Percentiles rank a stretch among this genome's conserved stretches.
Evolutionary conservation across 2,113 vertebrate species (phyloP).

Genomic region (Pseudorasbora parva): DNA sequence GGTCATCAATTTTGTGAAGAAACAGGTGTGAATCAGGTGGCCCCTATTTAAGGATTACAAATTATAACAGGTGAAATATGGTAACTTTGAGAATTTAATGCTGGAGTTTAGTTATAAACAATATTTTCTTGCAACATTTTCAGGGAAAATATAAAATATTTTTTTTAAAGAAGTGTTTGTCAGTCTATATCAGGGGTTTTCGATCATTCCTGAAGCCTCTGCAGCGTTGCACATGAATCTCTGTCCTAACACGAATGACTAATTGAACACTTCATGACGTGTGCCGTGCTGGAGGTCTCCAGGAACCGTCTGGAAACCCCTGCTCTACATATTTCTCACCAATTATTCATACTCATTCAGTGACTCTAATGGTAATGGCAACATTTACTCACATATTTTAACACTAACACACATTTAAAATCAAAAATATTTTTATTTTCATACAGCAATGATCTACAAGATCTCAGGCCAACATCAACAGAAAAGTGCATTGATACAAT

Average conservation of each 20-base stretch:
- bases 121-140: not conserved
- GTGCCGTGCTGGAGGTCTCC: too few species aligned
- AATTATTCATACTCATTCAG: not conserved
- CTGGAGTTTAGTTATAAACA: not conserved
- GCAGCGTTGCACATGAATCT: not conserved
- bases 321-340: not conserved
- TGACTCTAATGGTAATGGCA: not conserved
- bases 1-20: too few species aligned
- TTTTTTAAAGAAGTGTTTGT: too few species aligned
- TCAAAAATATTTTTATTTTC: constrained; percentile 72
- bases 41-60: too few species aligned
- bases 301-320: not conserved
- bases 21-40: too few species aligned
- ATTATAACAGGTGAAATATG: not conserved
- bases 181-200: not conserved
- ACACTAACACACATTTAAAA: constrained; percentile 60
- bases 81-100: not conserved
- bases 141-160: not conserved
- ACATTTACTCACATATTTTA: not conserved
- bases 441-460: constrained; percentile 63
- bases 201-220: not conserved
- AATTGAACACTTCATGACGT: too few species aligned
- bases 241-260: too few species aligned
- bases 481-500: constrained; percentile 28
- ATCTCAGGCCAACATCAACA: constrained; percentile 31